A percentile compares a stretch with the other conserved stretches of the same genome.
Conservation (phyloP, 2,113 vertebrate genomes). For the Urocitellus parryii region DNA sequence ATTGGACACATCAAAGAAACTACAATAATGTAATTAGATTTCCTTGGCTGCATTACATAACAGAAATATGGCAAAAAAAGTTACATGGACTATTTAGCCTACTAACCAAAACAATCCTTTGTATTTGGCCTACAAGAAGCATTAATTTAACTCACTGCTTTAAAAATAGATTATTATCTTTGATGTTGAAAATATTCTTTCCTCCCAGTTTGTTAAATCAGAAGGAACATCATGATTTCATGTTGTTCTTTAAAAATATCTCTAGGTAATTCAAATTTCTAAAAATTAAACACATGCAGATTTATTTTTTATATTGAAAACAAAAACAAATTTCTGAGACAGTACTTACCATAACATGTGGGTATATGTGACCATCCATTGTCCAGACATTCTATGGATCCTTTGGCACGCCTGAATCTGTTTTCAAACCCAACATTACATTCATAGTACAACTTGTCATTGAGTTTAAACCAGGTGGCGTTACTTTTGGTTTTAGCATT, state of each 20-base stretch:
- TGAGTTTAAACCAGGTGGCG: constrained; percentile 64
- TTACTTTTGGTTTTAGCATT: constrained; percentile 48
- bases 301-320: neutral
- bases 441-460: constrained; percentile 80
- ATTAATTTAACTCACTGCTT: neutral
- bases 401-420: constrained; percentile 28
- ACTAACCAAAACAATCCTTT: neutral
- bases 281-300: neutral
- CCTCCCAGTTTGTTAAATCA: neutral
- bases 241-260: neutral
- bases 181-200: neutral
- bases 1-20: neutral
- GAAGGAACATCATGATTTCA: neutral
- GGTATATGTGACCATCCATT: constrained; percentile 80
- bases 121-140: neutral
- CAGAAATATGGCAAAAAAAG: neutral
- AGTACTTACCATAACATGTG: constrained; percentile 78
- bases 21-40: neutral
- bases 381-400: constrained; percentile 54
- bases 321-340: too few species aligned
- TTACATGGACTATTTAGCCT: neutral
- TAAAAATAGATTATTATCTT: neutral
- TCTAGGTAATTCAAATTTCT: neutral
- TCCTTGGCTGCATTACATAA: neutral
- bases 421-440: constrained; percentile 83